Evolutionary conservation across 2,888 invertebrate genomes (phyloP).

Genomic region (Eugnorisma glareosa): DNA sequence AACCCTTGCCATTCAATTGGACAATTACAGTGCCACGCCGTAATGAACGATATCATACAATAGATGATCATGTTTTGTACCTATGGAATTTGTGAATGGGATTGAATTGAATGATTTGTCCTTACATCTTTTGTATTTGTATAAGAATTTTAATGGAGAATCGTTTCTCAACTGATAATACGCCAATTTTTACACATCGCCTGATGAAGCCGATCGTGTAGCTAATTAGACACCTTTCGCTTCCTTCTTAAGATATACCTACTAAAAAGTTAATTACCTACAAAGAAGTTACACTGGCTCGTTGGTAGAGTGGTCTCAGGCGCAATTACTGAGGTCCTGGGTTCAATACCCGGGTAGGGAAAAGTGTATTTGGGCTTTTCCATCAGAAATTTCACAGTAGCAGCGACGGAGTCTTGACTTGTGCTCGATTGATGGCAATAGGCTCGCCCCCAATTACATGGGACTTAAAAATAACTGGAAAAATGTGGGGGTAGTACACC

Average conservation of each 20-base stretch:
- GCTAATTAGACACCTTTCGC: no score
- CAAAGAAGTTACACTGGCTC: no score
- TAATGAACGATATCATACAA: slow-evolving; percentile 27
- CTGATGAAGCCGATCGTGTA: no score
- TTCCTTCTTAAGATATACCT: no score
- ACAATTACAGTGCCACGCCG: background rate
- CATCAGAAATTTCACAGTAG: no score
- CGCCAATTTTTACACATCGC: background rate
- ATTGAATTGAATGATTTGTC: slow-evolving; percentile 14
- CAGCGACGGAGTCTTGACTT: no score
- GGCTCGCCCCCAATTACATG: no score
- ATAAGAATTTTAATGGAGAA: background rate
- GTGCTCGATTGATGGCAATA: no score
- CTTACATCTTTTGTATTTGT: slow-evolving; percentile 9
- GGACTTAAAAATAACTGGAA: no score
- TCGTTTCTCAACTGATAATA: background rate
- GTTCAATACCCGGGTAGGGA: no score
- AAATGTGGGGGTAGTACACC: no score
- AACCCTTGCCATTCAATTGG: background rate
- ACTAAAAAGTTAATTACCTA: no score
- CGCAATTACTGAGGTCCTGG: background rate
- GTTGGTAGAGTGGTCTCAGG: background rate
- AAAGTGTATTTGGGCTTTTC: background rate
- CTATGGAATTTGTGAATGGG: background rate
- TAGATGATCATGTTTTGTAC: slow-evolving; percentile 17